A percentile compares a stretch with the other conserved stretches of the same genome.
Conservation (phyloP, 2,113 vertebrate genomes). For the Prinia subflava region DNA sequence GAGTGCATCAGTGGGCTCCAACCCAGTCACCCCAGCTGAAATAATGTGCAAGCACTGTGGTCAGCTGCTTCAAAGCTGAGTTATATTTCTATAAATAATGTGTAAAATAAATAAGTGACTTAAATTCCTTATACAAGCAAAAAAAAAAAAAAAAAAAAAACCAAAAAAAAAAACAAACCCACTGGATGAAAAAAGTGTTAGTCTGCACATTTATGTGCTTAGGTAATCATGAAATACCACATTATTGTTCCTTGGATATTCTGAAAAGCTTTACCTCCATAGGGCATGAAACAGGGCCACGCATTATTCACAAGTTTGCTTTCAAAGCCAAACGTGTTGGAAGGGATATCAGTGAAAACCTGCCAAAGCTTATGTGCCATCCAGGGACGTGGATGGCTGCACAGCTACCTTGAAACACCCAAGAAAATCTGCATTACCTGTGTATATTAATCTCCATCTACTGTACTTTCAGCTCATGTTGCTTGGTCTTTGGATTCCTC, state of each 20-base stretch:
- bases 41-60: neutral
- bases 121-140: neutral
- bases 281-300: neutral
- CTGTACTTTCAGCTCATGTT: neutral
- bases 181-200: neutral
- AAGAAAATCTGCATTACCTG: neutral
- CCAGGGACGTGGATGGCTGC: neutral
- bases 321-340: neutral
- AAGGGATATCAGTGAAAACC: neutral
- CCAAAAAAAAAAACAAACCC: neutral
- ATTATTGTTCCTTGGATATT: neutral
- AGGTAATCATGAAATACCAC: constrained; percentile 21
- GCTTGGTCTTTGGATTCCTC: neutral
- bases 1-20: neutral
- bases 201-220: constrained; percentile 38
- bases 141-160: neutral
- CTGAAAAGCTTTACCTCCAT: neutral
- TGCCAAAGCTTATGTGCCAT: neutral
- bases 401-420: neutral
- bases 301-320: neutral
- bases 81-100: neutral
- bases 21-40: neutral
- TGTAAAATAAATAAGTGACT: too few species aligned
- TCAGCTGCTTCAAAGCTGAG: constrained; percentile 11
- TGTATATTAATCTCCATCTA: neutral